Evolutionary conservation across 2,113 vertebrate genomes (phyloP), one percentile per base, ranked within the genome.

Genomic region (Garra rufa): DNA sequence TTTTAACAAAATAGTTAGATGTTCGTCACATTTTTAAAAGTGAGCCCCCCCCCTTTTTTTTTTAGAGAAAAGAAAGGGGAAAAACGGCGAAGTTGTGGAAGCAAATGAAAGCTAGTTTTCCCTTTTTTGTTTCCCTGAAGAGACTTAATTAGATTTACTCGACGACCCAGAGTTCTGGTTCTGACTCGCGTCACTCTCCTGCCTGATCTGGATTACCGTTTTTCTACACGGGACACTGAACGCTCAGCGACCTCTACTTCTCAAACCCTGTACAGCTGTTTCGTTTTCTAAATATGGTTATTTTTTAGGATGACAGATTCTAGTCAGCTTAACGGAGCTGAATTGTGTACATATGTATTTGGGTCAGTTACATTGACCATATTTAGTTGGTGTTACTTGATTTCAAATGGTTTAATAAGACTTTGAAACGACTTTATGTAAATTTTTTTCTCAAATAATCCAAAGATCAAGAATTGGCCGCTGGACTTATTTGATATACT

Each of bases 291-390:
- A 92, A 94, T 92, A 92, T 89, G 91, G 90, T 95, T 94, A 93
- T 94, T 94, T 90, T 87, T 95, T 95, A 95, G 94, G 88, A 92
- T 85, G 89, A 92, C 88, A 93, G 89, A 95, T 92, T 93, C 93
- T 94, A 94, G 93, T 94, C 94, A 92, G 96, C 95, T 89, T 46
- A 81, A 73, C 90, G 92, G 88, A 90, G 96, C 92, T 91, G 96
- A 95, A 95, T 91, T 89, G 67, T 98, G 96, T 97, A 96, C 93
- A 98, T 96, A 96, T 92, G 92, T 95, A 88, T 94, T 93, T 94
- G 92, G 96, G 97, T 97, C 96, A 96, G 95, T 97, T 96, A 89
- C 95, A 96, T 91, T 94, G 96, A 96, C 96, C 96, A 46, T 92
- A 89, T 92, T 95, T 95, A 97, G 95, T 95, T 95, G 93, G 92